Evolutionary conservation across 2,888 invertebrate genomes (phyloP).

Genomic region (Eupithecia pulchellata): DNA sequence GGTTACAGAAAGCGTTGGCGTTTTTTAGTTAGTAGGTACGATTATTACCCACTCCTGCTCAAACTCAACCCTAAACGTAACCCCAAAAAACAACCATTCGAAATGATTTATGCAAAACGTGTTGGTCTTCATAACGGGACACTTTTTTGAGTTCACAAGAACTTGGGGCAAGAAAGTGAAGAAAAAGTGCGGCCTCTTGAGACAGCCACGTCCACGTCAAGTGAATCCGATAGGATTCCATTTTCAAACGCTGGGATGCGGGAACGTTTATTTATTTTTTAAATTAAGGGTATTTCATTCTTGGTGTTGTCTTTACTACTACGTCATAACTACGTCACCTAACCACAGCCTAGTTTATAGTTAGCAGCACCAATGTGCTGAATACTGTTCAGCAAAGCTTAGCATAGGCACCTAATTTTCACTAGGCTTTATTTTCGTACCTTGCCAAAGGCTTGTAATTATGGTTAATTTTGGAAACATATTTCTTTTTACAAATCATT

Average conservation of each 20-base stretch:
- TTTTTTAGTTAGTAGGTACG: background rate
- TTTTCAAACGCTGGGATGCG: constrained; percentile 32
- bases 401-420: background rate
- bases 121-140: constrained; percentile 75
- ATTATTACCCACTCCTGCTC: background rate
- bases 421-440: background rate
- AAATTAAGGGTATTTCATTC: background rate
- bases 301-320: background rate
- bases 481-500: too few species aligned
- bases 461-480: background rate
- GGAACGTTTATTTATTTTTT: background rate
- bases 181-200: constrained; percentile 50
- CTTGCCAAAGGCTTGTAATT: background rate
- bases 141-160: constrained; percentile 54
- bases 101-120: constrained; percentile 79
- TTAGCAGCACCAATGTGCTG: background rate
- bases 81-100: constrained; percentile 61
- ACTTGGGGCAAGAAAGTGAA: constrained; percentile 43
- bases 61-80: constrained; percentile 48
- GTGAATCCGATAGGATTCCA: constrained; percentile 40
- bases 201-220: constrained; percentile 29
- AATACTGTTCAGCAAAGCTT: background rate
- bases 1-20: too few species aligned
- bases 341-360: background rate
- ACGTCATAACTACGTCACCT: background rate